A percentile compares a stretch with the other conserved stretches of the same genome.
Evolutionary conservation across 2,888 invertebrate genomes (phyloP).

Genomic region (Teleiodes luculella): DNA sequence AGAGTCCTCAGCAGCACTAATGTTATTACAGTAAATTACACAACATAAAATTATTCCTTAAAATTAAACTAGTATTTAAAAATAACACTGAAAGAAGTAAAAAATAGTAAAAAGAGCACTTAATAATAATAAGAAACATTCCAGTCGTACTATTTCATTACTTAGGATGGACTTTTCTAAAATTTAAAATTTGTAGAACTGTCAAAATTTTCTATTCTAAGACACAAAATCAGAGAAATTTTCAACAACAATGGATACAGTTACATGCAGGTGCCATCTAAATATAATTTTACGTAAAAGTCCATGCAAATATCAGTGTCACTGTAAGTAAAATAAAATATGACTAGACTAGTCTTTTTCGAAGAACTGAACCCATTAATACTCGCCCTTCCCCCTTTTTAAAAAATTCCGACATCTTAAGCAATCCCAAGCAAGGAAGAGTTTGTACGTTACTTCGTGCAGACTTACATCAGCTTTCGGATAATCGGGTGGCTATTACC

Average conservation of each 20-base stretch:
- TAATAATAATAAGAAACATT: not conserved
- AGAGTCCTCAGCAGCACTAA: constrained; percentile 4
- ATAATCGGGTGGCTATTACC: too few relatives aligned
- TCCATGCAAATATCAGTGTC: not conserved
- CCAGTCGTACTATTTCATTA: not conserved
- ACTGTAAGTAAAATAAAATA: not conserved
- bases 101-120: not conserved
- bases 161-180: not conserved
- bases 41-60: not conserved
- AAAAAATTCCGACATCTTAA: too few relatives aligned
- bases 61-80: not conserved
- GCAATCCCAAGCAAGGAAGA: too few relatives aligned
- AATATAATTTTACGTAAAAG: constrained; percentile 16
- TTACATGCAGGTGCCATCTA: constrained; percentile 23
- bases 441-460: too few relatives aligned
- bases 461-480: too few relatives aligned
- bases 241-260: constrained; percentile 24
- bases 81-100: not conserved
- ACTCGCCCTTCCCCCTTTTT: too few relatives aligned
- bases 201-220: not conserved
- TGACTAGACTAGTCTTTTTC: not conserved
- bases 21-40: too few relatives aligned
- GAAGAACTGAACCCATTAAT: not conserved
- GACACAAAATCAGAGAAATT: constrained; percentile 1
- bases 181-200: not conserved